Percentiles rank a stretch among this genome's conserved stretches.
phyloP scores from a whole-genome alignment of 1,140 invertebrate species.

The Pinna nobilis region DNA sequence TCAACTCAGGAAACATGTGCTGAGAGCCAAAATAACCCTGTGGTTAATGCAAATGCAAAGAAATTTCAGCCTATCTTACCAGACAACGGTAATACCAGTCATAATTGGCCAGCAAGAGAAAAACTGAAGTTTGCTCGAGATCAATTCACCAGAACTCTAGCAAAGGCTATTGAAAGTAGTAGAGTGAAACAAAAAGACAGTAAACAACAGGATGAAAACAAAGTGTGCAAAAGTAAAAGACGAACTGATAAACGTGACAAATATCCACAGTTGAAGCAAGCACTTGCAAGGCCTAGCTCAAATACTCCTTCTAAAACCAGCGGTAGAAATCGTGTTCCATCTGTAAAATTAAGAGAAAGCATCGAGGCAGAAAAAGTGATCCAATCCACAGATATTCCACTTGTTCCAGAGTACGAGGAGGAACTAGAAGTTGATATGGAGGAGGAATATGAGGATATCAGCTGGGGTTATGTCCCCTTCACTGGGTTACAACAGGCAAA shows the following conservation, averaged over 20 bases:
- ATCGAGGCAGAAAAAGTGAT: conserved; percentile 13
- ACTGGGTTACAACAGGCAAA: conserved; percentile 24
- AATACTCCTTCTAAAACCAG: not conserved
- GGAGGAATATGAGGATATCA: conserved; percentile 12
- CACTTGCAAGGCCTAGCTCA: not conserved
- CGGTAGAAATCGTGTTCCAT: conserved; percentile 5
- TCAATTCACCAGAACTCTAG: conserved; percentile 44
- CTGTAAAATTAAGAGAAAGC: conserved; percentile 22
- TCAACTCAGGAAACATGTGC: not conserved
- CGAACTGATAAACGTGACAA: conserved; percentile 15
- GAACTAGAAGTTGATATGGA: conserved; percentile 16
- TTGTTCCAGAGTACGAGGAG: conserved; percentile 7
- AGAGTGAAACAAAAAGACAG: conserved; percentile 4
- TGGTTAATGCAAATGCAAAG: not conserved
- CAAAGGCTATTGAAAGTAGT: conserved; percentile 40
- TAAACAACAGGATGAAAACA: not conserved
- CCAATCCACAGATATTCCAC: conserved; percentile 1
- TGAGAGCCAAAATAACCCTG: not conserved
- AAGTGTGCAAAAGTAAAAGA: conserved; percentile 13
- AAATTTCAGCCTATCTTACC: too few relatives aligned
- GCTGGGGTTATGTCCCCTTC: conserved; percentile 16
- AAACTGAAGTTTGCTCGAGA: conserved; percentile 49
- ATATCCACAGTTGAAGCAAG: conserved; percentile 43
- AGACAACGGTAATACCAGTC: too few relatives aligned
- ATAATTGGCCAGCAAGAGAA: conserved; percentile 39